Conservation (phyloP, 2,113 vertebrate genomes). For the Capricornis sumatraensis region DNA sequence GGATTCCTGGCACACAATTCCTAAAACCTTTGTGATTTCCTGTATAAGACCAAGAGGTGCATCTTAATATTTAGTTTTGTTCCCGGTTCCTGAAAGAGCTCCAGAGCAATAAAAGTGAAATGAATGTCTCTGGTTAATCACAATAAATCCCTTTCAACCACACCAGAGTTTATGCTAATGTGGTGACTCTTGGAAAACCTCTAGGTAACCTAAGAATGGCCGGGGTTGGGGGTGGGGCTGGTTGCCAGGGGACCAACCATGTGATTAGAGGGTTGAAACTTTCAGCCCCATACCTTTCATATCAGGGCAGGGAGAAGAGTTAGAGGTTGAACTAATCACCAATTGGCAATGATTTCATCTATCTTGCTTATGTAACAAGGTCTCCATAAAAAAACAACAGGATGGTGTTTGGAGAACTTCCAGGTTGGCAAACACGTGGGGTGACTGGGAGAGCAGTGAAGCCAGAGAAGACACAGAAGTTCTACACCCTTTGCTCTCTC, state of each 20-base stretch:
- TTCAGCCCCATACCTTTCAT: background rate
- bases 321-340: background rate
- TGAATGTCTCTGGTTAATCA: background rate
- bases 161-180: background rate
- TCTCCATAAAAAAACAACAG: background rate
- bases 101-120: background rate
- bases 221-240: fast-evolving
- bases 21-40: background rate
- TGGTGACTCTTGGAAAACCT: background rate
- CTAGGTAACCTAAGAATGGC: background rate
- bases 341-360: background rate
- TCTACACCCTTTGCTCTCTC: background rate
- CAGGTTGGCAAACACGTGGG: too few relatives aligned
- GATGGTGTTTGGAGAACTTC: background rate
- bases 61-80: background rate
- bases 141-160: background rate
- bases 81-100: background rate
- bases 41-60: background rate
- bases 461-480: background rate
- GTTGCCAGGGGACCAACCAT: background rate
- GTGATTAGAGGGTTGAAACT: background rate
- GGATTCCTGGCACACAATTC: background rate
- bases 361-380: background rate
- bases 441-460: background rate
- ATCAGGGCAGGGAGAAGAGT: background rate